These are phyloP conservation scores for Pteruthius melanotis DNA, from an alignment of 2,113 vertebrate species.

Conservation along the genomic window DNA sequence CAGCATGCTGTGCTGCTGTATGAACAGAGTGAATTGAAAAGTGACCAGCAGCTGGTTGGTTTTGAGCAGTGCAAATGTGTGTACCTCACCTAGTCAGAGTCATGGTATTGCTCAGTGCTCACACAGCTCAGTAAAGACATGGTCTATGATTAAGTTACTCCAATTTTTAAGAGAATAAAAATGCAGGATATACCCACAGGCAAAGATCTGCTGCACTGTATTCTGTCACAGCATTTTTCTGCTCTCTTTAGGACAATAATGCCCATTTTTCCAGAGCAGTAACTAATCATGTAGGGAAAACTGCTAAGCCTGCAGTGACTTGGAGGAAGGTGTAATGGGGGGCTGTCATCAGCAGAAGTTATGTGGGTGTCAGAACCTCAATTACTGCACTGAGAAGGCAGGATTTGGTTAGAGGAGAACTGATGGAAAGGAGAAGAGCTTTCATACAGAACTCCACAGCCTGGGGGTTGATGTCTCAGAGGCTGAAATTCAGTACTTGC, in stretches of 20 bases:
- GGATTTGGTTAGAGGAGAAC: neutral
- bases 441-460: neutral
- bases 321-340: neutral
- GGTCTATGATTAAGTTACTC: neutral
- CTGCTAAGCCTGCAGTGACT: neutral
- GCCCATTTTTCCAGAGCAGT: neutral
- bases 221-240: neutral
- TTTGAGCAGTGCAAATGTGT: neutral
- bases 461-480: neutral
- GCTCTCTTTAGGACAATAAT: neutral
- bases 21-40: neutral
- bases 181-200: neutral
- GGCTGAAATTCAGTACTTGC: neutral
- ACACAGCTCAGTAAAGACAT: neutral
- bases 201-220: neutral
- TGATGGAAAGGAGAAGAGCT: neutral
- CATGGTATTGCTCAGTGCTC: neutral
- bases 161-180: neutral
- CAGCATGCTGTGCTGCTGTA: neutral
- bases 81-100: neutral
- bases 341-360: neutral
- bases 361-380: neutral
- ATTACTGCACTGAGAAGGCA: neutral
- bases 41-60: neutral
- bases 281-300: neutral